Evolutionary conservation across 2,113 vertebrate species (phyloP), one percentile per base, ranked within the genome.

Genomic region (Melanerpes formicivorus): DNA sequence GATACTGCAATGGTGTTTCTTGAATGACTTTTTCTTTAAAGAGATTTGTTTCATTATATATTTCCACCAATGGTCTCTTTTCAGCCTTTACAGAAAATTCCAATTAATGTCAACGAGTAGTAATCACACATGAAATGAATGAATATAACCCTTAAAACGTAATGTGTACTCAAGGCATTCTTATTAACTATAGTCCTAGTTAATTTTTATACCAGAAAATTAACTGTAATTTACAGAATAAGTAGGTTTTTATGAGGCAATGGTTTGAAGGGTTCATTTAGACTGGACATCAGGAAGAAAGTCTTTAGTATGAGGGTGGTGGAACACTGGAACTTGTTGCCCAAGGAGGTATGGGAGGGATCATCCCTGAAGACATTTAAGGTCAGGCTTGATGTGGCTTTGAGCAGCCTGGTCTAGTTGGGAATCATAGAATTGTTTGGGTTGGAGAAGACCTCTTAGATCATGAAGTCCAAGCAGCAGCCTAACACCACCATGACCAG

Each of bases 31-130:
- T 80, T 56, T 82, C 54, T 88, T 76, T 83, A 93, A 87, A 84
- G 32, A 84, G n/a, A 82, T 81, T 87, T 89, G 27, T 82, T 96
- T 95, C 84, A 90, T 82, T 84, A 93, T 93, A 73, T 66, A 30
- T 87, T 87, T 71, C 48, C 13, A n/a, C 25, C 77, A 37, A 93
- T 71, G 32, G 37, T 72, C n/a, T 90, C 59, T 65, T 30, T 69
- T 71, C 65, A 40, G 70, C 62, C 65, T 95, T 88, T 89, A 90
- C 37, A 73, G 2, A 77, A 64, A 82, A 89, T 93, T 87, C 67
- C 88, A 86, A 74, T 92, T 93, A 92, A 80, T 62, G 67, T 72
- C 87, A 87, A 79, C 87, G 29, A 79, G 48, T 23, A 83, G 44
- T 62, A 90, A 85, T 84, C 64, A 73, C 26, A 87, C 30, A 58